Evolutionary conservation across 2,113 vertebrate species (phyloP).

Genomic region (Misgurnus mizolepis): DNA sequence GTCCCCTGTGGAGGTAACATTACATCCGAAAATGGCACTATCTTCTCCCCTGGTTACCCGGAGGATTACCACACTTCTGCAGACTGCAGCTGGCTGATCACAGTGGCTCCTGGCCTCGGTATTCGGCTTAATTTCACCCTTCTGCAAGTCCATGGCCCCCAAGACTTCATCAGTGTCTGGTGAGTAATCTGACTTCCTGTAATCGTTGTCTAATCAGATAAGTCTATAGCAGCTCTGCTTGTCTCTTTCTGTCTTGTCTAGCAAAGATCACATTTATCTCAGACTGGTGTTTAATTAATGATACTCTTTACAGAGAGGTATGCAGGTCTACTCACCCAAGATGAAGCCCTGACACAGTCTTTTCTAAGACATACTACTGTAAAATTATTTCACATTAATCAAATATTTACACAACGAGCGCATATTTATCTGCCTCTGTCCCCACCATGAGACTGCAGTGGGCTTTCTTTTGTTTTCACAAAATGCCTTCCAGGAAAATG

Average conservation of each 20-base stretch:
- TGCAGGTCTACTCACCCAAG: neutral
- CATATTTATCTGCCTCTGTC: too few species aligned
- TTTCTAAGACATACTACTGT: too few species aligned
- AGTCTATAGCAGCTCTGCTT: neutral
- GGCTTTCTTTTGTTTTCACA: too few species aligned
- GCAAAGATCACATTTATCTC: neutral
- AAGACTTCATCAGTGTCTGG: constrained; percentile 96
- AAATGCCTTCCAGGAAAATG: too few species aligned
- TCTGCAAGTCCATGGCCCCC: constrained; percentile 89
- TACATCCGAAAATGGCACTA: constrained; percentile 88
- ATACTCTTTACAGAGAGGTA: neutral
- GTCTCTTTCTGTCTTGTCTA: neutral
- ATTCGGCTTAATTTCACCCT: constrained; percentile 92
- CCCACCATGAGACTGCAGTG: too few species aligned
- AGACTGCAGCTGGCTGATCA: constrained; percentile 93
- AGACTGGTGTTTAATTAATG: constrained; percentile 30
- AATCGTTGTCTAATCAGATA: neutral
- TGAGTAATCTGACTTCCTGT: constrained; percentile 67
- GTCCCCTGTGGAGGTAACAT: constrained; percentile 94
- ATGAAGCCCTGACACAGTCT: neutral
- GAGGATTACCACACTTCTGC: constrained; percentile 90
- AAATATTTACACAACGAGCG: too few species aligned
- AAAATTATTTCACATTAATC: too few species aligned
- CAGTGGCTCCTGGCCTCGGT: constrained; percentile 85
- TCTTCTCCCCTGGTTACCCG: constrained; percentile 97